Percentiles rank a stretch among this genome's conserved stretches.
Evolutionary conservation across 2,888 invertebrate genomes (phyloP).

Genomic region (Drosophila rubida): DNA sequence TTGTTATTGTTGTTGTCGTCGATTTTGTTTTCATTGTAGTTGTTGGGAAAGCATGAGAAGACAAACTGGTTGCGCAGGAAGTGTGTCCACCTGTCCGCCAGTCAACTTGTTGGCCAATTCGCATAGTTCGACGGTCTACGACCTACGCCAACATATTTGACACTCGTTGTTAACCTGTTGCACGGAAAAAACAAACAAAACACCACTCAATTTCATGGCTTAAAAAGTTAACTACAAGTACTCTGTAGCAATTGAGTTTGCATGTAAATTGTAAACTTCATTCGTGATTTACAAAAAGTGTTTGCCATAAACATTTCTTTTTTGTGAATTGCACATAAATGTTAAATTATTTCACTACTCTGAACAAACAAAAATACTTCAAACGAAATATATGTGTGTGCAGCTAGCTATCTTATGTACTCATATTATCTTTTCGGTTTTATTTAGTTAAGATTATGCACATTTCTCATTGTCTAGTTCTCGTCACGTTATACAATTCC

Average conservation of each 20-base stretch:
- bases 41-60: slow-evolving; percentile 50
- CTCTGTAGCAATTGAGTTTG: background rate
- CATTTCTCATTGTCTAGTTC: background rate
- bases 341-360: background rate
- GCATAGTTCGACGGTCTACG: slow-evolving; percentile 71
- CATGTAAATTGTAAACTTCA: background rate
- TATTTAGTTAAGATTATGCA: slow-evolving; percentile 7
- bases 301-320: background rate
- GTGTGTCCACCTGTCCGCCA: slow-evolving; percentile 57
- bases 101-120: slow-evolving; percentile 66
- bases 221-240: background rate
- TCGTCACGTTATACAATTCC: slow-evolving; percentile 7
- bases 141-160: slow-evolving; percentile 71
- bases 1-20: slow-evolving; percentile 7
- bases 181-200: slow-evolving; percentile 11
- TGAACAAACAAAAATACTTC: background rate
- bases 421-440: background rate
- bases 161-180: slow-evolving; percentile 56
- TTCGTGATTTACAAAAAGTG: background rate
- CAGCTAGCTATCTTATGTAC: background rate
- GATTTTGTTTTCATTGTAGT: slow-evolving; percentile 17
- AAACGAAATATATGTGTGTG: background rate
- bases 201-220: slow-evolving; percentile 6
- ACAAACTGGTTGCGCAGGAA: slow-evolving; percentile 70
- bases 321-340: background rate